Percentiles rank a stretch among this genome's conserved stretches.
phyloP scores from a whole-genome alignment of 2,797 vertebrate species.

The Eidolon dupreanum region DNA sequence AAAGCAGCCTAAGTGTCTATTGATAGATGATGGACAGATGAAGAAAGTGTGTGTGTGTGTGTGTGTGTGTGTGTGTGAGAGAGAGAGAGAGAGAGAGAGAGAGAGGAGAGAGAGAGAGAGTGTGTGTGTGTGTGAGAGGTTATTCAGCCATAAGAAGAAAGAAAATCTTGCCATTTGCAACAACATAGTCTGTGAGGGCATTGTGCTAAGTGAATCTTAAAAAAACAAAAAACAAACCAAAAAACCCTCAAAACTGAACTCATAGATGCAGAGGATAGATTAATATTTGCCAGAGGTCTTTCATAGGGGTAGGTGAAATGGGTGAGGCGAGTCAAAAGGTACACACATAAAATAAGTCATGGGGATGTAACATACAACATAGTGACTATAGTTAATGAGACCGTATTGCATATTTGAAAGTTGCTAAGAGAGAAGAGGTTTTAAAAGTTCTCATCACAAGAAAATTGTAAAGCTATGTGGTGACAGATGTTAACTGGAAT shows the following conservation, averaged over 20 bases:
- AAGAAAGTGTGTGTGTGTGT: neutral
- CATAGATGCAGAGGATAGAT: neutral
- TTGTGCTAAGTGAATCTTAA: neutral
- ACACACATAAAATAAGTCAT: neutral
- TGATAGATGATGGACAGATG: neutral
- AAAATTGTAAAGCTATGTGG: neutral
- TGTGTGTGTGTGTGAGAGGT: too few species aligned
- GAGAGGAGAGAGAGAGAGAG: too few species aligned
- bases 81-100: too few species aligned
- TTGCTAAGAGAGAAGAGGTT: neutral
- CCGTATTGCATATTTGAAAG: neutral
- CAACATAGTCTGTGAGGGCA: neutral
- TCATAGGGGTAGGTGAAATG: neutral
- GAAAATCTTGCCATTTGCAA: neutral
- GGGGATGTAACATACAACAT: neutral
- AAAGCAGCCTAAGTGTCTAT: neutral
- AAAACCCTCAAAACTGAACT: neutral
- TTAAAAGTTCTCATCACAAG: neutral
- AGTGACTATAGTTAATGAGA: neutral
- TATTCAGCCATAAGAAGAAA: neutral
- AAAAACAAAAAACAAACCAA: neutral
- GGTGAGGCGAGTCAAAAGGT: neutral
- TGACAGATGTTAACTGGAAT: neutral
- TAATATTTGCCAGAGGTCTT: neutral
- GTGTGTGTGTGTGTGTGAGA: neutral